phyloP scores from a whole-genome alignment of 1,140 invertebrate genomes.

The Cotesia vestalis region DNA sequence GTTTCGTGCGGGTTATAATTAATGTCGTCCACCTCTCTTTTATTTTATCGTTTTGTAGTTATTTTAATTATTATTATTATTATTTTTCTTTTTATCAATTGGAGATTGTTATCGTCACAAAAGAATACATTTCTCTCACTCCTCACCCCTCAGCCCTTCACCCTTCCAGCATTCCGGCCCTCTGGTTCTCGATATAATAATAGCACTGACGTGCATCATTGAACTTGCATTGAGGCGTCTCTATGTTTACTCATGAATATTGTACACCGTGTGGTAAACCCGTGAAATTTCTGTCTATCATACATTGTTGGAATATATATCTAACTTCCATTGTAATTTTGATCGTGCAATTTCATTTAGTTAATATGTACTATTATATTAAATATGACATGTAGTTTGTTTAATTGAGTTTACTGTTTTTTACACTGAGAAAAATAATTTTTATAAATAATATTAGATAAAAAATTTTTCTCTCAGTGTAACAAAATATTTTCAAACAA shows the following conservation, averaged over 20 bases:
- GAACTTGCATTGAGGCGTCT: not conserved
- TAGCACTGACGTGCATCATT: slow-evolving; percentile 24
- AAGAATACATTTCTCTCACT: too few species aligned
- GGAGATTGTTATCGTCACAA: not conserved
- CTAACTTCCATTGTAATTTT: not conserved
- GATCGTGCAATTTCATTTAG: not conserved
- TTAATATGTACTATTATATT: not conserved
- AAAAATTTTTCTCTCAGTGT: too few species aligned
- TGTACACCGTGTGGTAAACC: slow-evolving; percentile 20
- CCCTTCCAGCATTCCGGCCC: not conserved
- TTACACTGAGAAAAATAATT: too few species aligned
- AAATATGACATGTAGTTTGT: not conserved
- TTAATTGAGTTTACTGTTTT: slow-evolving; percentile 1
- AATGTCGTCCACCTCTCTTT: slow-evolving; percentile 18
- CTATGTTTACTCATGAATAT: slow-evolving; percentile 15
- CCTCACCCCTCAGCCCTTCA: too few species aligned
- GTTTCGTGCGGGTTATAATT: slow-evolving; percentile 37
- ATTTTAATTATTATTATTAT: not conserved
- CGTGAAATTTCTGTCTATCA: slow-evolving; percentile 19
- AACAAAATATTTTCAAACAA: too few species aligned
- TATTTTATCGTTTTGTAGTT: not conserved
- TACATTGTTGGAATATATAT: too few species aligned
- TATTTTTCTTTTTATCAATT: not conserved
- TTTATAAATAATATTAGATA: too few species aligned
- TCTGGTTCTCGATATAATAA: slow-evolving; percentile 1